Evolutionary conservation across 53 echinoderm and acorn worm species (phyloP).

Genomic region (Arbacia lixula): DNA sequence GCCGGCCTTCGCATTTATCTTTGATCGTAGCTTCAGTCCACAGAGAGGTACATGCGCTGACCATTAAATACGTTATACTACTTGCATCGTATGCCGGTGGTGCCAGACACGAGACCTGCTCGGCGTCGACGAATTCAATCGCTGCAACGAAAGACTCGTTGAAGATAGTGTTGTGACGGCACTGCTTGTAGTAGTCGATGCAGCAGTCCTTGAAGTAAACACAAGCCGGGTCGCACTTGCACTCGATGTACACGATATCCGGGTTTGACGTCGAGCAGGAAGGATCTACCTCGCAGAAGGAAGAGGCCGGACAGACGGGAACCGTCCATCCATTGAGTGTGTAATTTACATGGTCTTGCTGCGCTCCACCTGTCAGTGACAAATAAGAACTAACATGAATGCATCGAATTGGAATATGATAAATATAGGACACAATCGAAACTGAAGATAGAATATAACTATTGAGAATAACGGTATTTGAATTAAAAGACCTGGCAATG

Average conservation of each 20-base stretch:
- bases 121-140: background rate
- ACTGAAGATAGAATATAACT: too few species aligned
- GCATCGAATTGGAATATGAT: too few species aligned
- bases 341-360: background rate
- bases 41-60: background rate
- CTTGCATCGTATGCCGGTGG: background rate
- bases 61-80: background rate
- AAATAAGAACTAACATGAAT: too few species aligned
- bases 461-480: too few species aligned
- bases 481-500: too few species aligned
- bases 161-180: background rate
- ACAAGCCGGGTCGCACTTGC: slow-evolving; percentile 14
- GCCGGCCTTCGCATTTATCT: background rate
- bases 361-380: too few species aligned
- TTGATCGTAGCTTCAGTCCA: background rate
- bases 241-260: background rate
- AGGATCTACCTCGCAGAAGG: background rate
- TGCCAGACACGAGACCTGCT: background rate
- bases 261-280: background rate
- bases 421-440: too few species aligned
- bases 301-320: background rate
- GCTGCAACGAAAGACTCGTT: background rate
- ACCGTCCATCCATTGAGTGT: slow-evolving; percentile 14
- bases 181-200: background rate
- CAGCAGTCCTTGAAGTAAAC: slow-evolving; percentile 18